These are phyloP conservation scores for Melanargia galathea DNA, from an alignment of 2,888 invertebrate genomes.

Conservation along the genomic window DNA sequence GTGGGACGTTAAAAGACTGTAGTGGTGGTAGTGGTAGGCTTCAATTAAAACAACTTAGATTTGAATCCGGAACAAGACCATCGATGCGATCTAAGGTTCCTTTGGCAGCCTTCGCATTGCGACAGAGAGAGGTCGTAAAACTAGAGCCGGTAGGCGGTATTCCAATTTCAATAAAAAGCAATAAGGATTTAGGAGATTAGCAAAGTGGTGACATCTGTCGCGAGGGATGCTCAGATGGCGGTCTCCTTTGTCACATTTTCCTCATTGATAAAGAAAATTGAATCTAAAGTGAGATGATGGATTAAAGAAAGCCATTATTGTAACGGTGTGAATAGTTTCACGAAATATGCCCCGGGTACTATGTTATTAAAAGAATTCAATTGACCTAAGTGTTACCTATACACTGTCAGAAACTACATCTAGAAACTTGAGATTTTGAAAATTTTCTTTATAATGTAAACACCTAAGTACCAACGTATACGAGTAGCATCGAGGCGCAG, in stretches of 20 bases:
- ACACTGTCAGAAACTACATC: too few relatives aligned
- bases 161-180: constrained; percentile 39
- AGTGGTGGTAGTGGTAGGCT: too few relatives aligned
- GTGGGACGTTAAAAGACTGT: too few relatives aligned
- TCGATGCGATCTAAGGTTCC: neutral
- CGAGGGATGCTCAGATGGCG: constrained; percentile 33
- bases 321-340: neutral
- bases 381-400: too few relatives aligned
- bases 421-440: too few relatives aligned
- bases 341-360: neutral
- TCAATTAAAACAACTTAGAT: too few relatives aligned
- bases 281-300: constrained; percentile 17
- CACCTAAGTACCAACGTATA: too few relatives aligned
- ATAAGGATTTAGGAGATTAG: constrained; percentile 41
- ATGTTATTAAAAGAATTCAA: too few relatives aligned
- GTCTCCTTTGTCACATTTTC: constrained; percentile 31
- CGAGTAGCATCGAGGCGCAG: too few relatives aligned
- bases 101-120: constrained; percentile 11
- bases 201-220: constrained; percentile 35
- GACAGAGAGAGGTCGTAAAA: constrained; percentile 10
- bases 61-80: neutral
- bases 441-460: too few relatives aligned
- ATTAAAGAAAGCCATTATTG: neutral
- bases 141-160: constrained; percentile 17
- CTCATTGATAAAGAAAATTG: constrained; percentile 35